Conservation (phyloP, 2,113 vertebrate species). For the Pogona vitticeps region DNA sequence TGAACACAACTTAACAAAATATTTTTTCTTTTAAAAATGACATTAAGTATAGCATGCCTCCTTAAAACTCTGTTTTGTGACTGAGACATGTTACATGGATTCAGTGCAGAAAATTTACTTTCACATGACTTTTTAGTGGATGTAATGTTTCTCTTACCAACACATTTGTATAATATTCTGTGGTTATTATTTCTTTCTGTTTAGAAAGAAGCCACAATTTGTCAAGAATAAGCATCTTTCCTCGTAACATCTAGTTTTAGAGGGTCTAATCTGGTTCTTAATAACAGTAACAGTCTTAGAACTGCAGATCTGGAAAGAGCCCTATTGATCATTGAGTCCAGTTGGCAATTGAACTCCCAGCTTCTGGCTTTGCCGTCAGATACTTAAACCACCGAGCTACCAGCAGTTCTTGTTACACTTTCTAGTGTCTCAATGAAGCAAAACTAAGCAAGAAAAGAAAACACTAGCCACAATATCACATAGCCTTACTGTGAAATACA, state of each 20-base stretch:
- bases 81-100: no score
- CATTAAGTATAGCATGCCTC: no score
- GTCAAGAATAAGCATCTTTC: background rate
- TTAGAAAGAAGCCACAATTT: background rate
- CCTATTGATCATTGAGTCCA: no score
- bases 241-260: background rate
- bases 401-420: background rate
- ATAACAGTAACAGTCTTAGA: background rate
- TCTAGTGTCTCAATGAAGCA: background rate
- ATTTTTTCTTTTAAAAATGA: no score
- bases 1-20: no score
- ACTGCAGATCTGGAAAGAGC: no score
- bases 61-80: no score
- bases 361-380: no score
- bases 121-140: background rate
- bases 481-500: background rate
- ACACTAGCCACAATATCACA: background rate
- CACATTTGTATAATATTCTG: background rate
- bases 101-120: no score
- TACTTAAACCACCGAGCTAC: no score
- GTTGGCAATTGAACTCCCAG: no score
- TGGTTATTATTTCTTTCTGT: background rate
- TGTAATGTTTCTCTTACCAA: background rate
- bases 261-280: background rate
- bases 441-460: background rate